phyloP scores from a whole-genome alignment of 1,140 invertebrate genomes.

The Coelopa frigida region DNA sequence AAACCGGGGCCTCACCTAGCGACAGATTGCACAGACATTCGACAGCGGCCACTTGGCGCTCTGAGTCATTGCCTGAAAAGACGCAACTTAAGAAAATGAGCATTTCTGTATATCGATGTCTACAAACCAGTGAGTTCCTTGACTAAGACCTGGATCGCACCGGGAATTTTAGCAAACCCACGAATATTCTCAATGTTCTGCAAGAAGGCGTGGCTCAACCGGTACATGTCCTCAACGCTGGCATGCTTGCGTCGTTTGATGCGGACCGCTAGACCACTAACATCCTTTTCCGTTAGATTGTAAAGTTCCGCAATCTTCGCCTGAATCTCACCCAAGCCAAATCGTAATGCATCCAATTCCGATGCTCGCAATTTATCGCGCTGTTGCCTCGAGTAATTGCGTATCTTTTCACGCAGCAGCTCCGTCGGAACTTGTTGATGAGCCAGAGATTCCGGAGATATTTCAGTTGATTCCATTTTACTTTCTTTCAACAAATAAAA shows the following conservation, averaged over 20 bases:
- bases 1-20: slow-evolving; percentile 28
- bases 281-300: slow-evolving; percentile 28
- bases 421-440: neutral
- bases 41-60: slow-evolving; percentile 25
- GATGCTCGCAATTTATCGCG: slow-evolving; percentile 20
- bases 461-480: too few relatives aligned
- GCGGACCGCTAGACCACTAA: slow-evolving; percentile 23
- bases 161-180: slow-evolving; percentile 25
- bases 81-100: too few relatives aligned
- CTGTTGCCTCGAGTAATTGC: slow-evolving; percentile 22
- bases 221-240: slow-evolving; percentile 28
- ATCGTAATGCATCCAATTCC: slow-evolving; percentile 27
- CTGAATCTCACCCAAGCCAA: slow-evolving; percentile 33
- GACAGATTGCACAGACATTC: slow-evolving; percentile 40
- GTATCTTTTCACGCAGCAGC: slow-evolving; percentile 23
- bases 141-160: slow-evolving; percentile 30
- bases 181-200: slow-evolving; percentile 29
- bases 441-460: neutral
- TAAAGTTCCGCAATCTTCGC: slow-evolving; percentile 26
- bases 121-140: slow-evolving; percentile 39
- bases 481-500: too few relatives aligned
- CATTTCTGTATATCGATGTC: too few relatives aligned
- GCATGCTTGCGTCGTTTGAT: slow-evolving; percentile 41
- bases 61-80: slow-evolving; percentile 20
- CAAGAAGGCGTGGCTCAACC: slow-evolving; percentile 31